phyloP scores from a whole-genome alignment of 2,113 vertebrate species.

The Coracopsis vasa region DNA sequence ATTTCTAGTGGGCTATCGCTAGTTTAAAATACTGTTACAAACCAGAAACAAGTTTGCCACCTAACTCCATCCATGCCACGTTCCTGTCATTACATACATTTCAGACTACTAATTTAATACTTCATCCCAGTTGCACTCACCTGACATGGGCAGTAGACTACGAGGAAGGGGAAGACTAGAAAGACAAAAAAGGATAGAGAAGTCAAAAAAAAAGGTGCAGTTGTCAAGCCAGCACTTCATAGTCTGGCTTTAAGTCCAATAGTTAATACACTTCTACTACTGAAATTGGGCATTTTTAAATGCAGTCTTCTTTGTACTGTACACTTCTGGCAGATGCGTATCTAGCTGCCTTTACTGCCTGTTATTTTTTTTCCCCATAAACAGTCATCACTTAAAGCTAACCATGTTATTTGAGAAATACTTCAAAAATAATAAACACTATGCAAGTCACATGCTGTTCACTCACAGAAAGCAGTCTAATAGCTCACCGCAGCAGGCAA shows the following conservation, averaged over 20 bases:
- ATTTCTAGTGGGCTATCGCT: not conserved
- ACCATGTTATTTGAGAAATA: not conserved
- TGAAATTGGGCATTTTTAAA: not conserved
- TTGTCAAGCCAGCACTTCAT: not conserved
- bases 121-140: not conserved
- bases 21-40: not conserved
- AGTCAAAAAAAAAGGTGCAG: not conserved
- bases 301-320: not conserved
- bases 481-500: not conserved
- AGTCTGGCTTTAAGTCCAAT: not conserved
- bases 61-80: not conserved
- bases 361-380: not conserved
- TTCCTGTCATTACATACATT: not conserved
- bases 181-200: not conserved
- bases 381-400: not conserved
- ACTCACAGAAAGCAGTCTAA: not conserved
- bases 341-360: not conserved
- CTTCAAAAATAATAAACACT: not conserved
- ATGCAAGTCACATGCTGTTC: not conserved
- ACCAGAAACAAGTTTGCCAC: not conserved
- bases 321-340: not conserved
- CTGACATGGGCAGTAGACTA: not conserved
- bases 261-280: not conserved
- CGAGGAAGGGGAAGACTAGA: not conserved
- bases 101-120: not conserved